Evolutionary conservation across 2,888 invertebrate species (phyloP), one percentile per base, ranked within the genome.

Genomic region (Branchellion lobata): DNA sequence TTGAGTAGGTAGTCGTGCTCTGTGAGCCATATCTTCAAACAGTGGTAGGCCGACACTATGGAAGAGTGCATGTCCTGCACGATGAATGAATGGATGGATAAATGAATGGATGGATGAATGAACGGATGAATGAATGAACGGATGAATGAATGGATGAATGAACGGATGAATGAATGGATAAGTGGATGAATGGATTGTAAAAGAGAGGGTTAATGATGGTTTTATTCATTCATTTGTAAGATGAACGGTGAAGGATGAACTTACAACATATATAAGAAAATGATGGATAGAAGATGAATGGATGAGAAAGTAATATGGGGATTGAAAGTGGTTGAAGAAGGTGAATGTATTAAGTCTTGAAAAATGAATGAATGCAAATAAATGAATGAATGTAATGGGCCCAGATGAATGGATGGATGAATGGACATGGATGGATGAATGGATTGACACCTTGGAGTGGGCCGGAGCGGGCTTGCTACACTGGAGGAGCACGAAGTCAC

Each of bases 401-500:
- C 27, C 5, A n/a, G 11, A 31, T 3, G 24, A 31, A 68, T 68
- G n/a, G 21, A 40, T 40, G 8, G 5, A 14, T 71, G 5, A 40
- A 40, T 40, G 40, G 29, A 11, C 3, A 3, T 11, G 18, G 21
- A 11, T 3, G 29, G 18, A 11, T 24, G 29, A 72, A 31, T n/a
- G n/a, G n/a, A 8, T 14, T 8, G 36, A 8, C 2, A 82, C 82
- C 78, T 94, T 94, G 61, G 95, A 95, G 89, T 96, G 96, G 68
- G 93, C 94, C 80, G 92, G 96, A 79, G 94, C 97, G 79, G 95
- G 97, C 82, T 95, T 92, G 85, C 93, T 93, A 89, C 96, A 96
- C 87, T 96, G 96, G 87, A 93, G 93, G 79, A 94, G 92, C 85
- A 99, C 96, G 89, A 97, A 98, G 89, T 98, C 96, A 89, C 98